A percentile compares a stretch with the other conserved stretches of the same genome.
Conservation (phyloP, 2,113 vertebrate genomes). For the Pelvicachromis taeniatus region DNA sequence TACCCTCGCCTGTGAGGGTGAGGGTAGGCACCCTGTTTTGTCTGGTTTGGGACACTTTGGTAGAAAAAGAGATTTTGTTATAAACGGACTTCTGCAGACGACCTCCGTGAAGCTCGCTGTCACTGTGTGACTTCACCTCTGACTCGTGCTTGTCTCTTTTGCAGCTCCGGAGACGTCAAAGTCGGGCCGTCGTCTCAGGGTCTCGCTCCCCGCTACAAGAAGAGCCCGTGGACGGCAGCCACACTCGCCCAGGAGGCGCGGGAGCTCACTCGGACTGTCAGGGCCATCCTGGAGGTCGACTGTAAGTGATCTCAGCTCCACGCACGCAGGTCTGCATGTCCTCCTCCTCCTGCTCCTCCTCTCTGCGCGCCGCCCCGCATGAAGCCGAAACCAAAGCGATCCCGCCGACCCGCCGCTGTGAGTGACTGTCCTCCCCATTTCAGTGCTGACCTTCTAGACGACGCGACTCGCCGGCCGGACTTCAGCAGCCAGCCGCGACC, state of each 20-base stretch:
- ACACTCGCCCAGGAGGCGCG: slow-evolving; percentile 81
- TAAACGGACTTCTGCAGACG: neutral
- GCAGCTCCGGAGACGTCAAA: slow-evolving; percentile 68
- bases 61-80: neutral
- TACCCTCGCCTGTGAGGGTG: no score
- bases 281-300: slow-evolving; percentile 81
- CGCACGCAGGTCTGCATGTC: slow-evolving; percentile 7
- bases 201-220: slow-evolving; percentile 58
- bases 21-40: no score
- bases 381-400: neutral
- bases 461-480: neutral
- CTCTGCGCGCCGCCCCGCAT: slow-evolving; percentile 27
- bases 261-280: slow-evolving; percentile 81
- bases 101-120: neutral
- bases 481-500: neutral
- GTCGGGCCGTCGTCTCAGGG: slow-evolving; percentile 51
- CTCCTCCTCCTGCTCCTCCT: neutral
- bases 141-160: neutral
- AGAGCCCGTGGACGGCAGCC: slow-evolving; percentile 65
- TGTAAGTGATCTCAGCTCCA: slow-evolving; percentile 77
- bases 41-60: neutral
- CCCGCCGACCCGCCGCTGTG: neutral
- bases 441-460: slow-evolving; percentile 62
- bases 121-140: neutral
- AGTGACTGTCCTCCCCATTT: slow-evolving; percentile 49